Percentiles rank a stretch among this genome's conserved stretches.
phyloP scores from a whole-genome alignment of 2,113 vertebrate genomes.

The Centropus bengalensis region DNA sequence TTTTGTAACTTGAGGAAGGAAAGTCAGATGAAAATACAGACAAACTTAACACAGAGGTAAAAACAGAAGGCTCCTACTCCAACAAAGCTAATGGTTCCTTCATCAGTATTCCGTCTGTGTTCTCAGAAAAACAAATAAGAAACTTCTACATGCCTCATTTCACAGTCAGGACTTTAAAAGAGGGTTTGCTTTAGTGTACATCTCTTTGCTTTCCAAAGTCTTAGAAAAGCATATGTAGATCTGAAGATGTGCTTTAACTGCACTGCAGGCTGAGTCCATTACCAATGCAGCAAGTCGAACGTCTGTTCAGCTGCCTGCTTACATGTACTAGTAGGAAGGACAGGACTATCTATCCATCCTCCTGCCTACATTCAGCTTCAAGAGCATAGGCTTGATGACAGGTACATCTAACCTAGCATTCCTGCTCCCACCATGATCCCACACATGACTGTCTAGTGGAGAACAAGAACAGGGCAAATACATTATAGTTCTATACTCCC shows the following conservation, averaged over 20 bases:
- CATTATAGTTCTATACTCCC: background rate
- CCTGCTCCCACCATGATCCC: background rate
- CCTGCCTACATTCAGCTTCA: background rate
- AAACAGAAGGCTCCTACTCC: background rate
- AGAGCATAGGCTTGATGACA: background rate
- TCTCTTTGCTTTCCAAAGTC: background rate
- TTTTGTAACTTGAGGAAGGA: background rate
- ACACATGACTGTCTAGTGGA: background rate
- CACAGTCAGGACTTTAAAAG: background rate
- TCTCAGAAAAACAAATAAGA: background rate
- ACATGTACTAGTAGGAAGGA: background rate
- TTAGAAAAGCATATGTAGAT: background rate
- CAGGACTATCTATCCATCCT: fast-evolving
- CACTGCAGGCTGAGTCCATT: background rate
- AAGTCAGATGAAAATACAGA: background rate
- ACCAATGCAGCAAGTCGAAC: background rate
- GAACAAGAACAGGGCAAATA: background rate
- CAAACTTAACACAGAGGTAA: background rate
- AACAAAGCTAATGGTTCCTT: background rate
- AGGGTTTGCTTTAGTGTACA: background rate
- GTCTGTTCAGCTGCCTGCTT: background rate
- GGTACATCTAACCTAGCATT: background rate
- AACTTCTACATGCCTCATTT: background rate
- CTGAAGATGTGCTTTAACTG: background rate
- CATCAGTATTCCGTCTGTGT: background rate